phyloP scores from a whole-genome alignment of 37 sponge, comb jelly and placozoan species.

The Chondrosia reniformis region DNA sequence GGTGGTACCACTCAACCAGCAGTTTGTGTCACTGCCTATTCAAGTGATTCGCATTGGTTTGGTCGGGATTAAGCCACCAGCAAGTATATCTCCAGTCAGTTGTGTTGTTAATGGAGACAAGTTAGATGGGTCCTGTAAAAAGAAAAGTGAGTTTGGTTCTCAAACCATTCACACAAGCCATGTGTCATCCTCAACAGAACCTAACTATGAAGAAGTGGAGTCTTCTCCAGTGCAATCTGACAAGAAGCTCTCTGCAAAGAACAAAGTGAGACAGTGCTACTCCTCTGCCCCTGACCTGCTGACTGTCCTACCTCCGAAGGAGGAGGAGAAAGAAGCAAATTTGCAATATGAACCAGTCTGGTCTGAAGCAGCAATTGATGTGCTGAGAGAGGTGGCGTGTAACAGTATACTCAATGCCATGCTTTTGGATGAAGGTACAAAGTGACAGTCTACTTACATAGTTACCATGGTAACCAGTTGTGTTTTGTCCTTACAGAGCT shows the following conservation, averaged over 20 bases:
- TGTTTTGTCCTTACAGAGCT: background rate
- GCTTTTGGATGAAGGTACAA: constrained; percentile 16
- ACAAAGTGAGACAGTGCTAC: no score
- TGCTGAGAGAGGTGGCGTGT: background rate
- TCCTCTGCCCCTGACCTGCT: constrained; percentile 9
- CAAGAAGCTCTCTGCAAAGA: no score
- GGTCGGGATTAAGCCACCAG: background rate
- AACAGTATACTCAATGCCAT: background rate
- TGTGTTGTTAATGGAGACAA: background rate
- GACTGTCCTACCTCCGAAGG: background rate
- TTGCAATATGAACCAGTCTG: background rate
- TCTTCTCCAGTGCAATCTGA: no score
- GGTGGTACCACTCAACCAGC: background rate
- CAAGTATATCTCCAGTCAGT: background rate
- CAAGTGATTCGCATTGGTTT: background rate
- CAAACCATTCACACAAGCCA: no score
- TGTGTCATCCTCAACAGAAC: no score
- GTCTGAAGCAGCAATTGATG: background rate
- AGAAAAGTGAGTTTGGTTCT: background rate
- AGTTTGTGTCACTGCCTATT: background rate
- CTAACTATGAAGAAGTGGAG: no score
- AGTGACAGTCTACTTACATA: no score
- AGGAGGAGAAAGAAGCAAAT: background rate
- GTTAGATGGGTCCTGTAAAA: background rate
- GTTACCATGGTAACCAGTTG: no score